phyloP scores from a whole-genome alignment of 2,113 vertebrate species.

The Platichthys stellatus region DNA sequence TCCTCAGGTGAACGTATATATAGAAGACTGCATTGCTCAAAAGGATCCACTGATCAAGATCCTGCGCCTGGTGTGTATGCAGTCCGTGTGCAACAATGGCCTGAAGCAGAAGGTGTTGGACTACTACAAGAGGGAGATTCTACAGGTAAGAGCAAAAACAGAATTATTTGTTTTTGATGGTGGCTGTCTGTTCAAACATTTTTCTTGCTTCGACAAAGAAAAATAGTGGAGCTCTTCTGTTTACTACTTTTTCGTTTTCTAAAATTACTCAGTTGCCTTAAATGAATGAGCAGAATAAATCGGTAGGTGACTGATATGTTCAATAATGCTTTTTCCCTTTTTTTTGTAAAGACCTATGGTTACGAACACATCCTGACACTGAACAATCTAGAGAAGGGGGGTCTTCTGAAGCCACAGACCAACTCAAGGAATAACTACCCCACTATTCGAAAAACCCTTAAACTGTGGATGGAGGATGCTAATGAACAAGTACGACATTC shows the following conservation, averaged over 20 bases:
- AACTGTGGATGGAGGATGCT: conserved; percentile 98
- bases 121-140: conserved; percentile 94
- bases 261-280: not conserved
- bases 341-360: conserved; percentile 88
- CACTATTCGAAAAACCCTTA: conserved; percentile 94
- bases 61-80: conserved; percentile 91
- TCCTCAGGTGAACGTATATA: conserved; percentile 88
- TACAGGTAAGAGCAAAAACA: conserved; percentile 84
- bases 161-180: not conserved
- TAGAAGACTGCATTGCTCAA: conserved; percentile 95
- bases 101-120: conserved; percentile 96
- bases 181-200: not conserved
- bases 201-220: not conserved
- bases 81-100: conserved; percentile 96
- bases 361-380: conserved; percentile 95
- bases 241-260: not conserved
- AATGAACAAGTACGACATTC: conserved; percentile 89
- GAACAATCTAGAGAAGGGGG: conserved; percentile 93
- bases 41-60: conserved; percentile 95
- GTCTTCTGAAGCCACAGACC: conserved; percentile 88
- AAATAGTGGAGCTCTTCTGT: not conserved
- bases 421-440: conserved; percentile 94
- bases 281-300: not conserved
- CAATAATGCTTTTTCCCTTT: not conserved
- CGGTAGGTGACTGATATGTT: not conserved